A percentile compares a stretch with the other conserved stretches of the same genome.
These are phyloP conservation scores for Hermaeophaga mercurialis DNA, from an alignment of 2,888 invertebrate genomes.

Conservation along the genomic window DNA sequence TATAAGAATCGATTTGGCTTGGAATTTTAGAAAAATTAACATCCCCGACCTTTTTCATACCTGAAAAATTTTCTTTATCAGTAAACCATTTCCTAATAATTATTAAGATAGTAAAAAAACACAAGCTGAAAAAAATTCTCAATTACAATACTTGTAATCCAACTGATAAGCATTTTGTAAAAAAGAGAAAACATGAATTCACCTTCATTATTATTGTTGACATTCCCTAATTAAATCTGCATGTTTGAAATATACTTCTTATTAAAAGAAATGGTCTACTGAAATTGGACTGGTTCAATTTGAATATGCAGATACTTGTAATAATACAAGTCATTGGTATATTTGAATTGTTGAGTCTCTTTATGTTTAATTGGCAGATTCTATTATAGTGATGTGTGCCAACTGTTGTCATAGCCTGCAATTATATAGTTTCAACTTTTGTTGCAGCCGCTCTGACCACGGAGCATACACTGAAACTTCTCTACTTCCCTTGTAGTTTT, in stretches of 20 bases:
- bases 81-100: constrained; percentile 35
- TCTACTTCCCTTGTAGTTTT: constrained; percentile 48
- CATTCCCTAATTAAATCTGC: no score
- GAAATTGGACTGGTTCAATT: constrained; percentile 35
- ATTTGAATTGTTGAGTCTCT: constrained; percentile 18
- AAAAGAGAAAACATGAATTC: no score
- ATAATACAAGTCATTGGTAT: constrained; percentile 25
- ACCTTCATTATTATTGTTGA: no score
- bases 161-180: no score
- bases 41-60: constrained; percentile 35
- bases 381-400: constrained; percentile 56
- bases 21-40: constrained; percentile 26
- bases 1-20: constrained; percentile 26
- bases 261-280: constrained; percentile 34
- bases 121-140: no score
- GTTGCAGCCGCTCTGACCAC: constrained; percentile 59
- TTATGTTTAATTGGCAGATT: constrained; percentile 53
- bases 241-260: no score
- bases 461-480: constrained; percentile 51
- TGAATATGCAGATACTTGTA: constrained; percentile 33
- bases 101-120: no score
- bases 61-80: constrained; percentile 34
- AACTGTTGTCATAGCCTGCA: constrained; percentile 58
- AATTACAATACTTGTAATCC: no score
- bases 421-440: constrained; percentile 53